phyloP scores from a whole-genome alignment of 2,797 vertebrate genomes.

The Microchirus variegatus region DNA sequence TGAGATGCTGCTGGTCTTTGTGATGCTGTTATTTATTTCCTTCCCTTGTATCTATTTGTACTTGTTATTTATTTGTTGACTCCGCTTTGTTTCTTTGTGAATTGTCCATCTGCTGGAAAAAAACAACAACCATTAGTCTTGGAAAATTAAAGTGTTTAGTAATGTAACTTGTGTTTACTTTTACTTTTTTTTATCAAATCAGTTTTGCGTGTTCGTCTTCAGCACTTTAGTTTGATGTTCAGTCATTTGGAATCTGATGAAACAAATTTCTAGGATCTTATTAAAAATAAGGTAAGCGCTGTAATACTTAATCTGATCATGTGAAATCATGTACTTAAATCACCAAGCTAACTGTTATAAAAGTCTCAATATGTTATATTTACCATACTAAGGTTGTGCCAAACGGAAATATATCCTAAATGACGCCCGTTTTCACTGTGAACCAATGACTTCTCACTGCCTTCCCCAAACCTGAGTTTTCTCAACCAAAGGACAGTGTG shows the following conservation, averaged over 20 bases:
- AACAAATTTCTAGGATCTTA: background rate
- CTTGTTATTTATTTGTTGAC: conserved; percentile 56
- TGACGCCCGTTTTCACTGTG: too few species aligned
- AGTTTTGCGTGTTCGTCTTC: background rate
- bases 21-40: conserved; percentile 41
- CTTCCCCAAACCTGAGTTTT: too few species aligned
- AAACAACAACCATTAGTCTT: conserved; percentile 30
- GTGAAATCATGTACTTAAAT: too few species aligned
- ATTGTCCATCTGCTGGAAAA: conserved; percentile 50
- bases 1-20: conserved; percentile 42
- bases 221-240: background rate
- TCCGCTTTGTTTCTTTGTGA: conserved; percentile 61
- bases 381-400: too few species aligned
- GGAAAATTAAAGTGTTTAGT: conserved; percentile 69
- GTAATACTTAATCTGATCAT: too few species aligned
- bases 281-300: too few species aligned
- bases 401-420: too few species aligned
- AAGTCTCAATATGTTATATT: too few species aligned
- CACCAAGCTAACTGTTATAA: too few species aligned
- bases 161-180: conserved; percentile 20
- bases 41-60: conserved; percentile 48
- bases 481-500: too few species aligned
- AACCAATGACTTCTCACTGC: too few species aligned
- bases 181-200: background rate
- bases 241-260: background rate